These are phyloP conservation scores for Ormyrus thymus DNA, from an alignment of 2,888 invertebrate species.

Conservation along the genomic window DNA sequence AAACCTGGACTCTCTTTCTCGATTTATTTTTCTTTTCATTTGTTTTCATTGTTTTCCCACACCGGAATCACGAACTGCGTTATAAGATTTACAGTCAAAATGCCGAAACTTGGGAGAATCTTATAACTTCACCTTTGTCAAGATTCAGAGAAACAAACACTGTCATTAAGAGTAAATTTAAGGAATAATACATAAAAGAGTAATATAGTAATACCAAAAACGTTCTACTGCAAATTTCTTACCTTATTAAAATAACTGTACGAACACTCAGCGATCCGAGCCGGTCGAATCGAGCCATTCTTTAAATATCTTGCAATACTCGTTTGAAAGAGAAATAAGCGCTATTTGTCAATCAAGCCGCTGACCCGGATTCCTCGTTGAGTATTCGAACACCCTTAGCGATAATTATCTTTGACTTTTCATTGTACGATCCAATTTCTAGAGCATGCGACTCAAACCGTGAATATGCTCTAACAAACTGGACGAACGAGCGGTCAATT, in stretches of 20 bases:
- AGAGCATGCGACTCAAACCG: constrained; percentile 71
- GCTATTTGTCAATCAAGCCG: not conserved
- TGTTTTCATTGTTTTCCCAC: not conserved
- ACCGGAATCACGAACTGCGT: not conserved
- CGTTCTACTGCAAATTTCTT: constrained; percentile 75
- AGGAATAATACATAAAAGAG: constrained; percentile 37
- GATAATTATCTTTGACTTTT: constrained; percentile 70
- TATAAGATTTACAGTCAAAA: not conserved
- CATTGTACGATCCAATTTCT: constrained; percentile 69
- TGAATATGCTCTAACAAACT: constrained; percentile 72
- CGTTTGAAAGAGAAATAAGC: constrained; percentile 9
- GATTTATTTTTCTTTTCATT: constrained; percentile 14
- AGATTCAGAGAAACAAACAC: constrained; percentile 19
- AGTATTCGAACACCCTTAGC: constrained; percentile 67
- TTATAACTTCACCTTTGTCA: constrained; percentile 19
- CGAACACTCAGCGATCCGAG: constrained; percentile 61
- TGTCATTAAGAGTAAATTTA: constrained; percentile 12
- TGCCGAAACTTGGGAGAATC: constrained; percentile 7
- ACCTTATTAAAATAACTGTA: constrained; percentile 61
- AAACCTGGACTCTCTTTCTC: constrained; percentile 7
- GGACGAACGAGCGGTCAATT: constrained; percentile 57
- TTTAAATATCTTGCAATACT: not conserved
- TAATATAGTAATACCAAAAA: constrained; percentile 57
- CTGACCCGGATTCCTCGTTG: constrained; percentile 53
- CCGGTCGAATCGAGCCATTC: not conserved